Base-by-base conservation (phyloP, 1,140 invertebrate genomes). In the Eriosoma lanigerum region DNA sequence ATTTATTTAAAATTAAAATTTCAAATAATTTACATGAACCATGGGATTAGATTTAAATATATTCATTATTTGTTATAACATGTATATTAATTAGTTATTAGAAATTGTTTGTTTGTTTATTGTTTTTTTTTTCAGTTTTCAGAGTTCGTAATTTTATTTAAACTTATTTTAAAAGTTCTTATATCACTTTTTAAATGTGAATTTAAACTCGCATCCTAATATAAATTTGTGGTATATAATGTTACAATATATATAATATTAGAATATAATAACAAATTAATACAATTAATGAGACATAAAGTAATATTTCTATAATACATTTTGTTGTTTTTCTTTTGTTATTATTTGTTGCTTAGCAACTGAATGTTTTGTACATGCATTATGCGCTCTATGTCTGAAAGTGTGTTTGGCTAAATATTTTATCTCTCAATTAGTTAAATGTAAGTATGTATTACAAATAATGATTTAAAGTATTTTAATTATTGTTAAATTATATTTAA, bases 31-130 rank as follows among this genome's bases (percentile, higher is more conserved):
- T 58, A 1, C 24, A 58, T 38, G 3, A 38, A 38, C 32, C 32
- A 38, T 38, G 3, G 8, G 32, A 38, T 38, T 38, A 38, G 32
- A 4, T 4, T 38, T 4, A 38, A 8, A 38, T 8, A 38, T 38
- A 29, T 29, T 1, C 13, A 13, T 32, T 26, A 29, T 15, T 50
- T 70, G 66, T 70, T 70, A 70, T 29, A 29, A 29, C 29, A 70
- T 70, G 46, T 75, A 56, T 56, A 58, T 56, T 38, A 13, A 75
- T 56, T 75, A 72, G 68, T 24, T 26, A 2, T 21, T 75, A 56
- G 52, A 26, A 21, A 56, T 75, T 56, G 29, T 56, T 75, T 75
- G 50, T 54, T 75, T 48, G 66, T 54, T 75, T 32, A 10, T 72
- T 72, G 0, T 75, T 56, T 75, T 56, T 52, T 54, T 54, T 38